Conservation (phyloP, 2,797 vertebrate species). For the Falco rusticolus region DNA sequence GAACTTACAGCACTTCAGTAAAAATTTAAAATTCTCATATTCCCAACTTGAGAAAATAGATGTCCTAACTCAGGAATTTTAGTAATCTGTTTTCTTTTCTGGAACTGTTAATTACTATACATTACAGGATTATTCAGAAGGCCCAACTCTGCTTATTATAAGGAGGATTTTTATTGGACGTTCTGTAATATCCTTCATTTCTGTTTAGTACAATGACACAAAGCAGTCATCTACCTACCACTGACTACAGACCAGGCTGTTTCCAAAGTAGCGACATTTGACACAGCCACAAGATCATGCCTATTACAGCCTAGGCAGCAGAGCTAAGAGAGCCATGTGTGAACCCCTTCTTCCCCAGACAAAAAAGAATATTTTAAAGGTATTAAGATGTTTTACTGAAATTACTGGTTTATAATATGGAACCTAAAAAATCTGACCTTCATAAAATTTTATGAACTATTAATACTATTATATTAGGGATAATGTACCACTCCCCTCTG, state of each 20-base stretch:
- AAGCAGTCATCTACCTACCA: background rate
- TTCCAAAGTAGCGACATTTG: background rate
- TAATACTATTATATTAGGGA: background rate
- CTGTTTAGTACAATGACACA: background rate
- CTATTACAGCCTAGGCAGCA: background rate
- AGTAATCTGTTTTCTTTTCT: background rate
- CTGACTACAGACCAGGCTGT: background rate
- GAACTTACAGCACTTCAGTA: background rate
- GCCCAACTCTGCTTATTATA: background rate
- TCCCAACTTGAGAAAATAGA: background rate
- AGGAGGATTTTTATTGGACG: fast-evolving
- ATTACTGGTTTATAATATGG: background rate
- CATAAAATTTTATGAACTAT: background rate
- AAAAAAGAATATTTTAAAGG: background rate
- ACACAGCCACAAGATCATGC: background rate
- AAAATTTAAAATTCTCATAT: background rate
- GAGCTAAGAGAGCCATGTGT: background rate
- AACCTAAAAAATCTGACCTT: background rate
- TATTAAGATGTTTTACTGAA: background rate
- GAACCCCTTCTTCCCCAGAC: background rate
- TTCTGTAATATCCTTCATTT: background rate
- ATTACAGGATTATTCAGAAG: background rate
- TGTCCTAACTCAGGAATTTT: background rate
- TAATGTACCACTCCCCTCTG: background rate
- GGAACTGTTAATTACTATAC: background rate